Percentiles rank a stretch among this genome's conserved stretches.
Evolutionary conservation across 2,888 invertebrate species (phyloP).

Genomic region (Acanthosepion lycidas): DNA sequence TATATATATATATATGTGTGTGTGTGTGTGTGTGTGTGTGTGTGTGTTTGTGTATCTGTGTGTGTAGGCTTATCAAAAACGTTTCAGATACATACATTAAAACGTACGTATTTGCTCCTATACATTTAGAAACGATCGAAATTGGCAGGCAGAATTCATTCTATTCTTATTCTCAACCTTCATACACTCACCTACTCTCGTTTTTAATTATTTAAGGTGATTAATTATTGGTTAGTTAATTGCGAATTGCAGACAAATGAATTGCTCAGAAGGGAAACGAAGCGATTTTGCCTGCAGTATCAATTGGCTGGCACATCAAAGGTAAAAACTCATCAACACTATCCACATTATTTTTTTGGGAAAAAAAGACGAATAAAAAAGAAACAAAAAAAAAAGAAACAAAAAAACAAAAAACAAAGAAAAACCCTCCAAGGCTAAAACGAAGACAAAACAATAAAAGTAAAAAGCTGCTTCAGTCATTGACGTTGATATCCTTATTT

Average conservation of each 20-base stretch:
- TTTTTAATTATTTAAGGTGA: slow-evolving; percentile 25
- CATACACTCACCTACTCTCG: too few species aligned
- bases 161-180: too few species aligned
- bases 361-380: background rate
- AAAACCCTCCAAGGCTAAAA: background rate
- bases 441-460: background rate
- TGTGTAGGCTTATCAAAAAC: too few species aligned
- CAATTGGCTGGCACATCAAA: background rate
- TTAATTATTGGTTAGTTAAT: slow-evolving; percentile 10
- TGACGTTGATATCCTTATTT: background rate
- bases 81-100: too few species aligned
- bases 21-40: too few species aligned
- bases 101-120: too few species aligned
- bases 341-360: background rate
- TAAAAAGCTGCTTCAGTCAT: background rate
- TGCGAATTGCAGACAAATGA: slow-evolving; percentile 1
- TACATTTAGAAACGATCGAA: too few species aligned
- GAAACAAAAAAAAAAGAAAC: background rate
- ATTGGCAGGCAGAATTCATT: too few species aligned
- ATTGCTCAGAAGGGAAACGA: background rate
- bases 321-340: background rate
- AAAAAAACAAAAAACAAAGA: background rate
- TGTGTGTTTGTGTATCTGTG: too few species aligned
- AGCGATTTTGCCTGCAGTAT: background rate
- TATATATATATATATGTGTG: too few species aligned